A percentile compares a stretch with the other conserved stretches of the same genome.
Evolutionary conservation across 1,140 invertebrate genomes (phyloP).

Genomic region (Eriocheir sinensis): DNA sequence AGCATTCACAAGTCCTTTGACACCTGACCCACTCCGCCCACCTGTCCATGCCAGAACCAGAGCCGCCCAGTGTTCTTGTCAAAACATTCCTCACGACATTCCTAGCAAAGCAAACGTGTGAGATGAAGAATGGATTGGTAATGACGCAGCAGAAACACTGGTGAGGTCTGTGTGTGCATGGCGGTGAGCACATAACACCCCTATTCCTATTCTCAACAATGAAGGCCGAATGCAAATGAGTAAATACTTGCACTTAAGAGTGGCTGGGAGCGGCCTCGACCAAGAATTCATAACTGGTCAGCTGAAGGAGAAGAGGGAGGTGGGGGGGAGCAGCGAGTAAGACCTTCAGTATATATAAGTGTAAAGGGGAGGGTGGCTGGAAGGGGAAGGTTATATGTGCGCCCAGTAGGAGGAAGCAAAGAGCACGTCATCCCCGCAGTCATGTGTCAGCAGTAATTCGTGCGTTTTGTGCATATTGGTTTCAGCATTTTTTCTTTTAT

Average conservation of each 20-base stretch:
- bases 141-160: neutral
- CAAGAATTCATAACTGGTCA: neutral
- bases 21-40: too few species aligned
- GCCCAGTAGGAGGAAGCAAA: neutral
- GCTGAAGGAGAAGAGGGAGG: neutral
- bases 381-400: too few species aligned
- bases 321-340: neutral
- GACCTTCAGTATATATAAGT: too few species aligned
- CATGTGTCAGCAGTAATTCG: neutral
- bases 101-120: neutral
- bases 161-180: neutral
- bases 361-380: neutral
- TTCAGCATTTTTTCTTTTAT: neutral
- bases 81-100: neutral
- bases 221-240: neutral
- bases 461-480: neutral
- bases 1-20: too few species aligned
- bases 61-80: too few species aligned
- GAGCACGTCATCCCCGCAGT: neutral
- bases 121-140: too few species aligned
- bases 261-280: neutral
- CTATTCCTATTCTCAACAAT: neutral
- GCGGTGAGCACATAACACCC: neutral
- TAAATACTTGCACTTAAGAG: too few species aligned
- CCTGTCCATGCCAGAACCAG: too few species aligned